Evolutionary conservation across 2,888 invertebrate species (phyloP), one percentile per base, ranked within the genome.

Genomic region (Lochmaea crataegi): DNA sequence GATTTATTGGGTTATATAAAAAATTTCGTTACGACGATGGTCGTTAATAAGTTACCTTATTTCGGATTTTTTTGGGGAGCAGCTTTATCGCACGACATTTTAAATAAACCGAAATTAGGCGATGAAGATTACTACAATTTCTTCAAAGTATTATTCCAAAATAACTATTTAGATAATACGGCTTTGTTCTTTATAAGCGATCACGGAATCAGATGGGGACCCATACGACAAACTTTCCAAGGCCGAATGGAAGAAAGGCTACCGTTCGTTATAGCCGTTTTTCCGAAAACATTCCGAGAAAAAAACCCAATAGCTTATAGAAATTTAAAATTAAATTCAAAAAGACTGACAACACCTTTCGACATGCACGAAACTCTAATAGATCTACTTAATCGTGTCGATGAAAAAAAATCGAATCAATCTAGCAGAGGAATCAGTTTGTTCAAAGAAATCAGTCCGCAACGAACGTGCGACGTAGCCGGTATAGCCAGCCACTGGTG

Each of bases 161-260:
- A 87, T 2, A 88, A 89, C 1, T 86, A 90, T 68, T 86, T 95
- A 68, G 90, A 94, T 67, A 89, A 91, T 38, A 94, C 95, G 0
- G 89, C 92, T 58, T 80, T 94, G 14, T 88, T 96, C 67, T 83
- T 90, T 58, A 88, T 96, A 88, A 96, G 96, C 85, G 97, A 97
- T 84, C 97, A 97, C 83, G 97, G 97, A 0, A 92, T 96, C 73
- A 88, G 97, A 75, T 96, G 94, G 92, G 97, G 96, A 2, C 89
- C 89, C 9, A 95, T 96, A 79, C 89, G 96, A 11, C 89, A 90
- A 78, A 96, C 96, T 0, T 94, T 94, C 85, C 95, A 96, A 86
- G 95, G 95, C 1, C 89, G 92, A 83, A 89, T 97, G 83, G 97
- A 98, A 86, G 97, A 96, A 84, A 91, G 96, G 61, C 89, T 96